Conservation (phyloP, 2,797 vertebrate genomes). For the Squalus acanthias region DNA sequence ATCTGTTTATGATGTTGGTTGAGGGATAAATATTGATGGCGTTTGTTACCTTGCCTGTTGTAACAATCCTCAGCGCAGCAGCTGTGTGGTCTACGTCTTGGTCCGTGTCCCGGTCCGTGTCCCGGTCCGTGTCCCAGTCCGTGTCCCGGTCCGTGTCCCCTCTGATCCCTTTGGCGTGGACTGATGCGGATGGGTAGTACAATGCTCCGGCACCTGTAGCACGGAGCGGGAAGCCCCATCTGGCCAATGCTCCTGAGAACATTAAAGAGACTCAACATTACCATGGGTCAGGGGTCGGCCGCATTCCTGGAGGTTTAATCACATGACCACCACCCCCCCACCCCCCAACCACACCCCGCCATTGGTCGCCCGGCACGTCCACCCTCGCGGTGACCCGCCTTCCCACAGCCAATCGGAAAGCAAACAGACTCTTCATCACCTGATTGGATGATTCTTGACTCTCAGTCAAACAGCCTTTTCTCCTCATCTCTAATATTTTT, state of each 20-base stretch:
- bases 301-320: background rate
- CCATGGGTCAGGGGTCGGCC: background rate
- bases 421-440: too few species aligned
- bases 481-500: too few species aligned
- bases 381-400: too few species aligned
- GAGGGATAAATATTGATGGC: too few species aligned
- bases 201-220: background rate
- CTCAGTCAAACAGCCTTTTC: too few species aligned
- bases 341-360: too few species aligned
- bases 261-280: background rate
- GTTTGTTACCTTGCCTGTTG: background rate
- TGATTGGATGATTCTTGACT: too few species aligned
- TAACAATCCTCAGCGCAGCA: constrained; percentile 5
- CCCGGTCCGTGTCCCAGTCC: too few species aligned
- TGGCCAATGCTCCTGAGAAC: background rate
- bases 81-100: too few species aligned
- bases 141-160: background rate
- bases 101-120: background rate
- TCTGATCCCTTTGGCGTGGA: background rate
- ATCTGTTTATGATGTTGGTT: too few species aligned
- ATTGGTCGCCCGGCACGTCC: too few species aligned
- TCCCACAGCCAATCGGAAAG: too few species aligned
- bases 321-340: background rate
- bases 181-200: background rate
- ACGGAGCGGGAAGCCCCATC: background rate